These are phyloP conservation scores for Drosophila melanica DNA, from an alignment of 1,140 invertebrate genomes.

Conservation along the genomic window DNA sequence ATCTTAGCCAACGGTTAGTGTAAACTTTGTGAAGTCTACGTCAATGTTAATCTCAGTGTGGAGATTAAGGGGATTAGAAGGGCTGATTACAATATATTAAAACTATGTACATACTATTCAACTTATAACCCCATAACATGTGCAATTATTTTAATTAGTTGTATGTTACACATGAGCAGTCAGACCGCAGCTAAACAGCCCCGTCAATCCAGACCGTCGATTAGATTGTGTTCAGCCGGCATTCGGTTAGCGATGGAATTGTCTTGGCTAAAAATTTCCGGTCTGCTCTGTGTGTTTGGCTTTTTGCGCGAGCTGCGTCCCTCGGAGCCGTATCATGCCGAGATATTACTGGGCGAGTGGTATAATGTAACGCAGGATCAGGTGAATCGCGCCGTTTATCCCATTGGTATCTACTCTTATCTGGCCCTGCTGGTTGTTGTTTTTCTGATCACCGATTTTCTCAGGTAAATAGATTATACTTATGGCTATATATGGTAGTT, in stretches of 20 bases:
- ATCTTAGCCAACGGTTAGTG: slow-evolving; percentile 14
- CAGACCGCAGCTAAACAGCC: slow-evolving; percentile 1
- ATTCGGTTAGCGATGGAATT: slow-evolving; percentile 37
- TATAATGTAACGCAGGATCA: slow-evolving; percentile 88
- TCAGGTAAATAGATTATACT: slow-evolving; percentile 84
- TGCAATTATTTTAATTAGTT: slow-evolving; percentile 67
- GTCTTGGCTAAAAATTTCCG: slow-evolving; percentile 87
- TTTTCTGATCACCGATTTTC: slow-evolving; percentile 91
- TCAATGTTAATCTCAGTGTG: slow-evolving; percentile 16
- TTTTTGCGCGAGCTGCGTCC: slow-evolving; percentile 92
- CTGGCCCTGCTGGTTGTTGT: slow-evolving; percentile 88
- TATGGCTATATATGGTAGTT: not conserved
- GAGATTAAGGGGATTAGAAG: no score
- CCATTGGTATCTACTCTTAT: slow-evolving; percentile 91
- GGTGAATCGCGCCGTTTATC: slow-evolving; percentile 87
- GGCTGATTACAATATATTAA: slow-evolving; percentile 32
- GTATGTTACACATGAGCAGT: slow-evolving; percentile 84
- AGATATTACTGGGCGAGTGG: slow-evolving; percentile 87
- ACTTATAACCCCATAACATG: slow-evolving; percentile 47
- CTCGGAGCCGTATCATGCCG: slow-evolving; percentile 90
- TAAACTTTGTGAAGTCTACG: slow-evolving; percentile 10
- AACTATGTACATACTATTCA: slow-evolving; percentile 16
- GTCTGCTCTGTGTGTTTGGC: slow-evolving; percentile 90
- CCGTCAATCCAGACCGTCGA: slow-evolving; percentile 29
- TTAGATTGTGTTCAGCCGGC: slow-evolving; percentile 54